Evolutionary conservation across 2,797 vertebrate genomes (phyloP), one percentile per base, ranked within the genome.

Genomic region (Anguilla obscura): DNA sequence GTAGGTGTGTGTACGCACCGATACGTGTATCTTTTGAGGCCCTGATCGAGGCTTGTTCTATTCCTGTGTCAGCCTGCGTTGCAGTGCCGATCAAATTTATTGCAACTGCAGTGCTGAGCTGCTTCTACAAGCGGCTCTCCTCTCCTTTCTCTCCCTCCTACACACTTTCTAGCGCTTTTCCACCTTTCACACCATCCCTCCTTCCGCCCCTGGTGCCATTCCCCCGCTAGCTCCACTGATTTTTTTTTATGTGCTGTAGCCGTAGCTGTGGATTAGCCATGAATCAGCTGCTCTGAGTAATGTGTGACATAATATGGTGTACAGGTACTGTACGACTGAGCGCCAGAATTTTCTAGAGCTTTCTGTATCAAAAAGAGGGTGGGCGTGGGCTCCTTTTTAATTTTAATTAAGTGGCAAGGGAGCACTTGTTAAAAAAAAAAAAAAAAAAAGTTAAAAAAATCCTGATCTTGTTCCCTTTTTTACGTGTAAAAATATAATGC

Each of bases 41-140:
- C 82, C 80, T 24, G 40, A 40, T 21, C 74, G 69, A 83, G 40
- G 24, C 40, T n/a, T 86, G 87, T 69, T 52, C 66, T 50, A 30
- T 50, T 40, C 14, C 69, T 10, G 69, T 88, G 88, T 88, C 88
- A 63, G 5, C 54, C 92, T 90, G 89, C 74, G 91, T 92, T 93
- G 94, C 92, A 93, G 90, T 90, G 90, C 85, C 86, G 80, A 87
- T 90, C 90, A 94, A 93, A 94, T 95, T 95, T 94, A 94, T 91
- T 90, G 92, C 90, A 33, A 88, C 93, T 94, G 94, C 94, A 95
- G 94, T 90, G 92, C 87, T 88, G 18, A 5, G 36, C 89, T 90
- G 90, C 88, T 90, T 86, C 88, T 40, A n/a, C 83, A 24, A 45
- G 40, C 85, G 6, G 85, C 89, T 63, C 74, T 60, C 71, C 45